Base-by-base conservation (phyloP, 2,888 invertebrate species). In the Cephonodes hylas region DNA sequence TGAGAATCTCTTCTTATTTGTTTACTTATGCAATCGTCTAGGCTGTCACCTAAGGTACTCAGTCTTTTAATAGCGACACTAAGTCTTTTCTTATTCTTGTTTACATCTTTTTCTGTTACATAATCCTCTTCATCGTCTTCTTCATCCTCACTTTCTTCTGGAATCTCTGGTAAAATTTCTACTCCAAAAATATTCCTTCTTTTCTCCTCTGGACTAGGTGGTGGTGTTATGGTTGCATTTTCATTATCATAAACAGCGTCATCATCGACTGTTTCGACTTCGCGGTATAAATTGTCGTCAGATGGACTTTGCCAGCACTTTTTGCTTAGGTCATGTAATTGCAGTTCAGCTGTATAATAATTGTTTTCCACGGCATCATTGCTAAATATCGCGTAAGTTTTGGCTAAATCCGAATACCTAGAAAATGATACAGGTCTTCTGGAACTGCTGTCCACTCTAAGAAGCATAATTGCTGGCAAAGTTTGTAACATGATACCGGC, bases 161-260 rank as follows among this genome's bases (percentile, higher is more conserved):
- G 89, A 76, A 93, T 93, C 79, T 93, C 90, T 23, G 93, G 93
- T 62, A 93, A 76, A 72, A 93, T 91, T 73, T 93, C 90, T 46
- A 93, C 91, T 3, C 93, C 93, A 68, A 89, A 91, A 45, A 91
- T 83, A 66, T 90, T 92, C 74, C 88, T 84, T 59, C 89, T 81
- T 64, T 86, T 92, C 69, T 93, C 91, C 69, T 93, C 92, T 13
- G 90, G 90, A 66, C 89, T 90, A 20, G 89, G 89, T 4, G 90
- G 91, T 42, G 91, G 91, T 10, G 91, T 91, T 22, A 88, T 84
- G 38, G 88, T 91, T 25, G 81, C 76, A 27, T 68, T 72, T 38
- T 85, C 79, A 44, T 79, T 73, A 34, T 76, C 79, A 56, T 80
- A 75, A 4, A 71, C 74, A 59, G 64, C 66, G 25, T 79, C 79